These are phyloP conservation scores for Bostrychus sinensis DNA, from an alignment of 2,113 vertebrate species.

Conservation along the genomic window DNA sequence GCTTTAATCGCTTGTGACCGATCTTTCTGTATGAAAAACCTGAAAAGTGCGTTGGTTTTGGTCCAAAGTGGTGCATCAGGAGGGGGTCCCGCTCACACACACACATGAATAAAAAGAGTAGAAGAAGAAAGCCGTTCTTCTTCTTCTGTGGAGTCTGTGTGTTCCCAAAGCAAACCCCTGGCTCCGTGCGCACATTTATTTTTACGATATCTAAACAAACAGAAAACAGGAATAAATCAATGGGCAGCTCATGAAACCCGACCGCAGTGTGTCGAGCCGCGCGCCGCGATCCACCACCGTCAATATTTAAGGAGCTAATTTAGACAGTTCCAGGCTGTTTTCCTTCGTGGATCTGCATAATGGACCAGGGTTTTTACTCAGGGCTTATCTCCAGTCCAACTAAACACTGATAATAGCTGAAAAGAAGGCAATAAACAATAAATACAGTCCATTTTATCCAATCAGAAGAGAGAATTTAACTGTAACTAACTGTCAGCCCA, in stretches of 20 bases:
- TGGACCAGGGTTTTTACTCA: no score
- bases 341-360: slow-evolving; percentile 20
- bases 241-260: slow-evolving; percentile 72
- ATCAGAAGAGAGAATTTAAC: no score
- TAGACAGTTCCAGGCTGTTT: slow-evolving; percentile 63
- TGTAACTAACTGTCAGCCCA: no score
- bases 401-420: no score
- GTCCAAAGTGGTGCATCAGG: background rate
- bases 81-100: background rate
- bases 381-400: no score
- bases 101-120: slow-evolving; percentile 34
- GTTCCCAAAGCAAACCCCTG: slow-evolving; percentile 76
- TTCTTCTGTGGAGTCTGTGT: slow-evolving; percentile 64
- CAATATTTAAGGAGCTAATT: slow-evolving; percentile 85
- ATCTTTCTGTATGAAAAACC: no score
- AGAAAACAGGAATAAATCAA: slow-evolving; percentile 83
- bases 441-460: no score
- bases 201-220: slow-evolving; percentile 82
- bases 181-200: slow-evolving; percentile 76
- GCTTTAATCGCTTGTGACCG: no score
- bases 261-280: slow-evolving; percentile 76
- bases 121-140: slow-evolving; percentile 68
- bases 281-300: slow-evolving; percentile 77
- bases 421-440: no score
- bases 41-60: no score